Conservation (phyloP, 2,888 invertebrate species). For the Meliscaeva auricollis region DNA sequence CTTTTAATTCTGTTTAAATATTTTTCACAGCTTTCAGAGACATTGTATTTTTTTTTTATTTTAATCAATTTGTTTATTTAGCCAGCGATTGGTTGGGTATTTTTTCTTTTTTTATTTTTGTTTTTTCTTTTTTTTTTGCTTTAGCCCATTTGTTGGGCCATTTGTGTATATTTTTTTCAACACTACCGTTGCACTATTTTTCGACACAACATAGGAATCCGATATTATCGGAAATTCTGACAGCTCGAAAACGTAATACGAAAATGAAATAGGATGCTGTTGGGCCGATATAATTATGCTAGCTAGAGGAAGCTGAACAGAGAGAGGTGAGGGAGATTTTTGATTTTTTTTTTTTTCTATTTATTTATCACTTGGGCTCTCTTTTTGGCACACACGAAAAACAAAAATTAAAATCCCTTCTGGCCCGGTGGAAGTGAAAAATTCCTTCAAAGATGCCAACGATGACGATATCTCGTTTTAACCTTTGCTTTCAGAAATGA, state of each 20-base stretch:
- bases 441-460: slow-evolving; percentile 66
- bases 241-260: slow-evolving; percentile 45
- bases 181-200: slow-evolving; percentile 35
- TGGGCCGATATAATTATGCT: neutral
- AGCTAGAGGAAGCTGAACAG: slow-evolving; percentile 16
- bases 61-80: slow-evolving; percentile 39
- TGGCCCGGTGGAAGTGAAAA: slow-evolving; percentile 65
- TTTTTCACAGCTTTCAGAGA: slow-evolving; percentile 19
- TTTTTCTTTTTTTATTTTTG: neutral
- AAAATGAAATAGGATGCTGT: slow-evolving; percentile 39
- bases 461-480: slow-evolving; percentile 56
- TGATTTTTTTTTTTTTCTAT: slow-evolving; percentile 43
- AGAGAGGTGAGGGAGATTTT: slow-evolving; percentile 28
- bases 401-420: slow-evolving; percentile 62
- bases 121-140: neutral
- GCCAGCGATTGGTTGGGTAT: neutral
- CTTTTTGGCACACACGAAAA: slow-evolving; percentile 53
- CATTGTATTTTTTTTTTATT: slow-evolving; percentile 28
- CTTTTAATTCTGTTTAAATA: slow-evolving; percentile 32
- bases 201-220: slow-evolving; percentile 26
- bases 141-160: neutral
- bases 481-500: slow-evolving; percentile 35
- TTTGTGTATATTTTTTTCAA: slow-evolving; percentile 35
- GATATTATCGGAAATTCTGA: slow-evolving; percentile 56
- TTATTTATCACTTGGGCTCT: slow-evolving; percentile 60